phyloP scores from a whole-genome alignment of 53 echinoderm and acorn worm species.

The Actinopyga echinites region DNA sequence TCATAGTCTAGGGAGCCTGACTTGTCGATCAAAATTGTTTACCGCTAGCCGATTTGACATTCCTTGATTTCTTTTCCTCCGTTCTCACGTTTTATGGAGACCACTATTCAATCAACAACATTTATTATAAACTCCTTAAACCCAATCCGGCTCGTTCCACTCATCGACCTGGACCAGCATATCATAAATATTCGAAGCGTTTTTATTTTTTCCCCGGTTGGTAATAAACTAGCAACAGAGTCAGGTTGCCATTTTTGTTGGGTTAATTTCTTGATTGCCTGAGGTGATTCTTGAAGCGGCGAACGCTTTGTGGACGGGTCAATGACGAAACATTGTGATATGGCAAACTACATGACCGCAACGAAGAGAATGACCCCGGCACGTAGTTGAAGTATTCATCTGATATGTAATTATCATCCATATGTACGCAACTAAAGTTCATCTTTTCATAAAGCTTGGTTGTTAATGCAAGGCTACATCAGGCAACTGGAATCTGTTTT shows the following conservation, averaged over 20 bases:
- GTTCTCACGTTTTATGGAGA: background rate
- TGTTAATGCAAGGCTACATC: too few species aligned
- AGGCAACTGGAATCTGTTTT: too few species aligned
- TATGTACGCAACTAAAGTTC: too few species aligned
- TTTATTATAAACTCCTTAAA: slow-evolving; percentile 15
- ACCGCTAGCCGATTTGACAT: background rate
- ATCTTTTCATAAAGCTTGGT: too few species aligned
- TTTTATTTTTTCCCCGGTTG: slow-evolving; percentile 9
- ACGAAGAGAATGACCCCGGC: too few species aligned
- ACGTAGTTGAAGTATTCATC: too few species aligned
- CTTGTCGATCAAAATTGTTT: background rate
- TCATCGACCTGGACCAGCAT: slow-evolving; percentile 8
- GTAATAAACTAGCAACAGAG: background rate
- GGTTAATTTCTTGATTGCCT: slow-evolving; percentile 22
- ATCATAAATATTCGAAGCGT: slow-evolving; percentile 31
- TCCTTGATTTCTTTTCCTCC: slow-evolving; percentile 1
- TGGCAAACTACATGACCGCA: too few species aligned
- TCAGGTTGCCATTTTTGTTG: background rate
- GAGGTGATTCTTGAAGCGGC: background rate
- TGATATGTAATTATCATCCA: too few species aligned
- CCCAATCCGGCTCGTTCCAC: background rate
- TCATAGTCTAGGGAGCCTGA: too few species aligned
- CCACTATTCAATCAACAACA: slow-evolving; percentile 14
- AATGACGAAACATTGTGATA: too few species aligned
- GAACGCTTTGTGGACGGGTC: slow-evolving; percentile 6